Conservation (phyloP, 37 sponge, comb jelly and placozoan genomes). For the Spongilla lacustris region DNA sequence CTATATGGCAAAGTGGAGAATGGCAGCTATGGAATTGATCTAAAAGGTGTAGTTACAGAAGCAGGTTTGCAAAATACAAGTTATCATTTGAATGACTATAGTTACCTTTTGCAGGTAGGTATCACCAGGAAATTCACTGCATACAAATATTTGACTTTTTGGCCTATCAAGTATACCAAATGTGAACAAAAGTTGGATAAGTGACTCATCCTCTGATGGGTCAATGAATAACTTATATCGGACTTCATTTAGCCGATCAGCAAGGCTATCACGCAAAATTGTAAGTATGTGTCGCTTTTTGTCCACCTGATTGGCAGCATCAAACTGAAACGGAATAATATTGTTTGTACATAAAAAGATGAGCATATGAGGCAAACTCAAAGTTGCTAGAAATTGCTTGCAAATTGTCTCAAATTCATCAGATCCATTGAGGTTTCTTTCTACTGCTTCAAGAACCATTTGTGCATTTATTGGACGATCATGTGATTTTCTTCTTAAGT, state of each 20-base stretch:
- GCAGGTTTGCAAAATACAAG: too few relatives aligned
- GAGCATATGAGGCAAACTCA: background rate
- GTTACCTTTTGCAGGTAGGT: constrained; percentile 29
- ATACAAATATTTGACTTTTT: constrained; percentile 3
- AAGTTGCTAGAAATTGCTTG: background rate
- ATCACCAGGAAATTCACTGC: constrained; percentile 58
- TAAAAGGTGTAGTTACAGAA: too few relatives aligned
- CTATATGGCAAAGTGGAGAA: constrained; percentile 59
- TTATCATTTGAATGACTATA: too few relatives aligned
- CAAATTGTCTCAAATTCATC: constrained; percentile 6
- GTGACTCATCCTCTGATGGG: constrained; percentile 56
- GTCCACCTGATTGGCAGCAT: too few relatives aligned
- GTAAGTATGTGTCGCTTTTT: constrained; percentile 27
- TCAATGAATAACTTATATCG: constrained; percentile 66
- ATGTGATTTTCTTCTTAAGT: constrained; percentile 29
- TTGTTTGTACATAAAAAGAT: background rate
- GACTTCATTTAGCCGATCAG: constrained; percentile 29
- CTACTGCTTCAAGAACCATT: constrained; percentile 22
- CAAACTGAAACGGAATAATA: too few relatives aligned
- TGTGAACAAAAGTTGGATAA: constrained; percentile 48
- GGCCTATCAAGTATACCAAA: constrained; percentile 18
- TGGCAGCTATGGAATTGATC: constrained; percentile 63
- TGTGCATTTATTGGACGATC: background rate
- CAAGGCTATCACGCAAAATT: constrained; percentile 44
- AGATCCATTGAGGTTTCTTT: constrained; percentile 76